Evolutionary conservation across 2,113 vertebrate genomes (phyloP).

Genomic region (Hymenochirus boettgeri): DNA sequence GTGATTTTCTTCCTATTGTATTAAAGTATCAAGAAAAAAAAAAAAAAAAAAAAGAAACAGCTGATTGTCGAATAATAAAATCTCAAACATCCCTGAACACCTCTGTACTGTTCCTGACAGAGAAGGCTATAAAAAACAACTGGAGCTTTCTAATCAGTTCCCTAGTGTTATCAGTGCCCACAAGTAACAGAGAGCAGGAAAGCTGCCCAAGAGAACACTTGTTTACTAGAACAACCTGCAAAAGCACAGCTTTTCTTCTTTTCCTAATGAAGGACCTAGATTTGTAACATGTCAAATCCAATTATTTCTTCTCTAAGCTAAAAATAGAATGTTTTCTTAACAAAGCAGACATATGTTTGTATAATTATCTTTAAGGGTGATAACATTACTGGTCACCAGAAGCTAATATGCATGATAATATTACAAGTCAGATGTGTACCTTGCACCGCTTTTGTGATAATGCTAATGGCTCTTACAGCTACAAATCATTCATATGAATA

Average conservation of each 20-base stretch:
- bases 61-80: not conserved
- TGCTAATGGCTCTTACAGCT: not conserved
- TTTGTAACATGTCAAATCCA: slow-evolving; percentile 16
- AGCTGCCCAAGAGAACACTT: slow-evolving; percentile 9
- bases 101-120: not conserved
- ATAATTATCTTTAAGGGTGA: slow-evolving; percentile 8
- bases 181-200: slow-evolving; percentile 23
- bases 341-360: slow-evolving; percentile 26
- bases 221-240: slow-evolving; percentile 12
- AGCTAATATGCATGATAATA: slow-evolving; percentile 7
- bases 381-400: slow-evolving; percentile 13
- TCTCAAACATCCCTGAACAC: slow-evolving; percentile 3
- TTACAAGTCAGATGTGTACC: slow-evolving; percentile 4
- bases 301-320: slow-evolving; percentile 31
- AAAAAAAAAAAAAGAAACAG: slow-evolving; percentile 2
- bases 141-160: slow-evolving; percentile 21
- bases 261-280: slow-evolving; percentile 22
- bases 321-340: slow-evolving; percentile 24
- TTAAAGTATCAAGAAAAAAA: no score
- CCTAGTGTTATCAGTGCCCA: slow-evolving; percentile 3
- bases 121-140: slow-evolving; percentile 4
- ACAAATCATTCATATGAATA: slow-evolving; percentile 2
- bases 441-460: not conserved
- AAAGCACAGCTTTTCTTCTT: slow-evolving; percentile 26
- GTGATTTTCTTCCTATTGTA: no score